These are phyloP conservation scores for Aphaenogaster floridana DNA, from an alignment of 1,140 invertebrate genomes.

Conservation along the genomic window DNA sequence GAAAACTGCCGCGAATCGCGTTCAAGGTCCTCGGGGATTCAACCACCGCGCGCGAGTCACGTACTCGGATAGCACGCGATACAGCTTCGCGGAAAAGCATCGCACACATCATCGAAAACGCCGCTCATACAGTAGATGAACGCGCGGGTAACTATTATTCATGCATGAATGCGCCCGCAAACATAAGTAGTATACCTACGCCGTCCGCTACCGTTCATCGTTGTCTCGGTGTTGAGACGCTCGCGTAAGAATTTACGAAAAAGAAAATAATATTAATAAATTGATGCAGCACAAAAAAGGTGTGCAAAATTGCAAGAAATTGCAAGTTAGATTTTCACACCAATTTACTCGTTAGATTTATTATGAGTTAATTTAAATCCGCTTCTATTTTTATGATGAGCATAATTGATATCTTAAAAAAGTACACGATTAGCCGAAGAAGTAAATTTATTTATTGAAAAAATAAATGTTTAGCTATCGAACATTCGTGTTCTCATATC, in stretches of 20 bases:
- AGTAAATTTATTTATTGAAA: background rate
- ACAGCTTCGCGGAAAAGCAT: constrained; percentile 50
- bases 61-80: constrained; percentile 55
- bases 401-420: background rate
- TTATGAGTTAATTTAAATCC: background rate
- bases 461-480: background rate
- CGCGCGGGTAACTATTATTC: constrained; percentile 78
- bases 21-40: constrained; percentile 45
- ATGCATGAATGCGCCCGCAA: constrained; percentile 75
- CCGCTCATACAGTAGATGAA: constrained; percentile 72
- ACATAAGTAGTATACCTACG: constrained; percentile 30
- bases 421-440: background rate
- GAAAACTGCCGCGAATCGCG: constrained; percentile 25
- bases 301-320: background rate
- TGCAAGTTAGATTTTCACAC: background rate
- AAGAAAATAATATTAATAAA: constrained; percentile 3
- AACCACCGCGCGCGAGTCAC: constrained; percentile 26
- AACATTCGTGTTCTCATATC: background rate
- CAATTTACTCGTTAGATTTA: background rate
- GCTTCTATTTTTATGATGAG: background rate
- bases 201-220: constrained; percentile 39
- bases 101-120: constrained; percentile 44
- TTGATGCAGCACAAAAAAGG: background rate
- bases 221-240: constrained; percentile 73
- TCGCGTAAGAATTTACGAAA: constrained; percentile 66